Evolutionary conservation across 2,113 vertebrate genomes (phyloP).

Genomic region (Platanista minor): DNA sequence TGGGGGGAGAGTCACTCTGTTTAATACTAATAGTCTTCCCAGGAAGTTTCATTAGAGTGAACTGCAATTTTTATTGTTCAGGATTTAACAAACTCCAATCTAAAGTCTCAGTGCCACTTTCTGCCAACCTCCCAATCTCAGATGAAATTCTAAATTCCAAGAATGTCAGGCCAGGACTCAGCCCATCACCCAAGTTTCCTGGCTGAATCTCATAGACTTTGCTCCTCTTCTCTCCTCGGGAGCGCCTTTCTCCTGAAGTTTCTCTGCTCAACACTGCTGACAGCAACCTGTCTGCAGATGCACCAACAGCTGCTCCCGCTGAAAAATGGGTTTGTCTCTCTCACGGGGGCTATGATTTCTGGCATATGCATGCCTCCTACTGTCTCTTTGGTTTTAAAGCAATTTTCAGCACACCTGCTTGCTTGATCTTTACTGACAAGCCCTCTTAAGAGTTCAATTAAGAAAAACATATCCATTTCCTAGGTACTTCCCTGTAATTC

Average conservation of each 20-base stretch:
- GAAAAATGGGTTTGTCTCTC: constrained; percentile 60
- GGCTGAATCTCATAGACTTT: constrained; percentile 44
- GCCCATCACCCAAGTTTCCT: not conserved
- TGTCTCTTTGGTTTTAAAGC: constrained; percentile 68
- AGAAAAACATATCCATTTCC: constrained; percentile 56
- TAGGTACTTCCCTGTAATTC: constrained; percentile 46
- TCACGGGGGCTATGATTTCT: constrained; percentile 60
- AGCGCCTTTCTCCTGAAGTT: constrained; percentile 63
- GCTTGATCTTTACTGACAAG: constrained; percentile 58
- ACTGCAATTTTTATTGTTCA: constrained; percentile 80
- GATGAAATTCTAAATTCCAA: constrained; percentile 59
- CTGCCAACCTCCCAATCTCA: constrained; percentile 65
- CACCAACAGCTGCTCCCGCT: constrained; percentile 57
- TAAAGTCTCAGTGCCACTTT: constrained; percentile 70
- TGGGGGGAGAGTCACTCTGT: constrained; percentile 55
- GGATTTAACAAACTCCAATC: constrained; percentile 74
- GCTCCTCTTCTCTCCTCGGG: constrained; percentile 21
- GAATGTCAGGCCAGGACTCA: constrained; percentile 44
- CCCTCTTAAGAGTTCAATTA: constrained; percentile 62
- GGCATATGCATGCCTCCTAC: constrained; percentile 52
- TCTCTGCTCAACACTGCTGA: constrained; percentile 67
- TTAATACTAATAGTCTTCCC: constrained; percentile 81
- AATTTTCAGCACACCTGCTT: constrained; percentile 73
- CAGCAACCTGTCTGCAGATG: constrained; percentile 71
- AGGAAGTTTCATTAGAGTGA: constrained; percentile 80